Evolutionary conservation across 2,888 invertebrate genomes (phyloP), one percentile per base, ranked within the genome.

Genomic region (Rotaria socialis): DNA sequence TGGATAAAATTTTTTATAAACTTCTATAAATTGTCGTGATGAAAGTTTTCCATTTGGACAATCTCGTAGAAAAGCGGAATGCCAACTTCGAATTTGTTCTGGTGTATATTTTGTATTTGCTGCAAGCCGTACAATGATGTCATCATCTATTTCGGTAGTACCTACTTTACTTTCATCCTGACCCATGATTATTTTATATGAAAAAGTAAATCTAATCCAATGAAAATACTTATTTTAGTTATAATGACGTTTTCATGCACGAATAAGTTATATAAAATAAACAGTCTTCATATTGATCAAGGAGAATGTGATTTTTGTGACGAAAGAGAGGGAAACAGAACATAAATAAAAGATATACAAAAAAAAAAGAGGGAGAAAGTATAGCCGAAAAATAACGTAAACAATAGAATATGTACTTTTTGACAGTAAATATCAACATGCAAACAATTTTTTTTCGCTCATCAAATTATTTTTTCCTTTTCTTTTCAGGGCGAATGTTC

Each of bases 1-100:
- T 5, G 86, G 85, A 75, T 86, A 86, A 55, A 86, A 86, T 85
- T 85, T 85, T 84, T 85, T 85, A 35, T 86, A 86, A 41, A 86
- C 86, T 80, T 86, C 86, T 24, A 85, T 43, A 85, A 86, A 86
- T 86, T 86, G 85, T 75, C 75, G 24, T 27, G 35, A 19, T 35
- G 80, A 55, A 4, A 86, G 35, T 84, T 86, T 84, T 55, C 86
- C 86, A 50, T 84, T 84, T 50, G 86, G 86, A 84, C 86, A 86
- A 67, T 86, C 86, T 67, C 84, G 60, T 60, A 86, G 43, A 52
- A 86, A 86, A 27, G 84, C 67, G 67, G 24, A 41, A 74, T 86
- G 86, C 86, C 86, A 86, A n/a, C 74, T 74, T n/a, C 84, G 84
- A 19, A 86, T 86, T 84, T 86, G 86, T 14, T 84, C 86, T 10